phyloP scores from a whole-genome alignment of 2,888 invertebrate species.

The Dolomedes plantarius region DNA sequence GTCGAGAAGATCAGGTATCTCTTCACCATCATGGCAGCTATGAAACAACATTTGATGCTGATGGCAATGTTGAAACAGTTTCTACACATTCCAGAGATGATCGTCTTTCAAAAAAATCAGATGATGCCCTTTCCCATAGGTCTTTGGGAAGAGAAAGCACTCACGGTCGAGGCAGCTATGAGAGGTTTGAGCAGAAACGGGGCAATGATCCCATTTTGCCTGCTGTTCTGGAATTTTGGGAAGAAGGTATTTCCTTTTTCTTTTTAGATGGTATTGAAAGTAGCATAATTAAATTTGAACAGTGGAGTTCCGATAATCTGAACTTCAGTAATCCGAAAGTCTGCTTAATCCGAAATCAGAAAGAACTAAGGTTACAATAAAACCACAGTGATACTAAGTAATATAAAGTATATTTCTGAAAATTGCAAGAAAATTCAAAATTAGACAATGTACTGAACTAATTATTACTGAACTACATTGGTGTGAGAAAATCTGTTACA shows the following conservation, averaged over 20 bases:
- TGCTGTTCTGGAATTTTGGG: constrained; percentile 94
- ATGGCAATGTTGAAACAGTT: constrained; percentile 93
- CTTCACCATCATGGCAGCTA: constrained; percentile 76
- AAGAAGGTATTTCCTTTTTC: constrained; percentile 82
- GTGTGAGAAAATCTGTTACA: no score
- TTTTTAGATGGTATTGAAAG: no score
- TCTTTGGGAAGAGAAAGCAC: constrained; percentile 65
- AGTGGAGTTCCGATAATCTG: no score
- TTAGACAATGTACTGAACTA: no score
- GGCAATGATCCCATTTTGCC: constrained; percentile 94
- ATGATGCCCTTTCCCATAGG: constrained; percentile 73
- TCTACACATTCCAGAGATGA: constrained; percentile 86
- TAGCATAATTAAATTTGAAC: not conserved
- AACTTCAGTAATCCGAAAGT: no score
- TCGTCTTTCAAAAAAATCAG: constrained; percentile 81
- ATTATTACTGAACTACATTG: no score
- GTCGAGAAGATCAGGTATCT: constrained; percentile 81
- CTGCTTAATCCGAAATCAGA: no score
- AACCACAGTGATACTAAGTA: no score
- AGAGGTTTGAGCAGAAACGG: constrained; percentile 67
- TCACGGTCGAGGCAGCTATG: constrained; percentile 57
- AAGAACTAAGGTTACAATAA: no score
- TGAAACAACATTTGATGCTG: constrained; percentile 88
- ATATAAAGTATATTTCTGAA: no score
- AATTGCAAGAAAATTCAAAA: no score